Conservation (phyloP, 1,140 invertebrate genomes). For the Pseudomyrmex cubaensis region DNA sequence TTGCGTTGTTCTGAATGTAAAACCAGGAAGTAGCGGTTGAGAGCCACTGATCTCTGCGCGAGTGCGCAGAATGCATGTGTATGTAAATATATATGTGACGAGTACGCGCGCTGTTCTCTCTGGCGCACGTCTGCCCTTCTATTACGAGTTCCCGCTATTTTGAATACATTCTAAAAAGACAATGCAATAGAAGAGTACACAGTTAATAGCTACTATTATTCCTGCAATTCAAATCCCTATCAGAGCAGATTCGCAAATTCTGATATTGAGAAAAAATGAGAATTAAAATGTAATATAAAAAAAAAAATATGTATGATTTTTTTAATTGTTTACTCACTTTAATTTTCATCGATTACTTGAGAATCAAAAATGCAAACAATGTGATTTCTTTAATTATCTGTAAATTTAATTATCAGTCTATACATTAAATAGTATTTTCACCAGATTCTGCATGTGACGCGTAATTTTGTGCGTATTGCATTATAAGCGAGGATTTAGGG, state of each 20-base stretch:
- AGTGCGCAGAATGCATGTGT: constrained; percentile 40
- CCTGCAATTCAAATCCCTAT: background rate
- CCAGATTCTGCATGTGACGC: constrained; percentile 3
- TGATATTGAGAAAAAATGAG: background rate
- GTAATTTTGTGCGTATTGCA: constrained; percentile 25
- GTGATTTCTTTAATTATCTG: too few species aligned
- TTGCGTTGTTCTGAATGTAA: constrained; percentile 24
- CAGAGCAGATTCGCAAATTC: background rate
- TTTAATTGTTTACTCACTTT: too few species aligned
- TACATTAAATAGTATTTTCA: background rate
- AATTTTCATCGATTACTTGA: background rate
- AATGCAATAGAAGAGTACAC: constrained; percentile 31
- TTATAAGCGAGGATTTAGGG: background rate
- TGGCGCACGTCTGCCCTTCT: constrained; percentile 82
- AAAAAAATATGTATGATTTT: too few species aligned
- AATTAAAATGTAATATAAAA: too few species aligned
- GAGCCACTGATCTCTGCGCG: constrained; percentile 30
- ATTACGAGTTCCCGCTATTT: constrained; percentile 60
- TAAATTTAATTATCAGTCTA: background rate
- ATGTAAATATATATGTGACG: constrained; percentile 66
- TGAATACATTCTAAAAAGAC: constrained; percentile 49
- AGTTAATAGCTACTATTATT: background rate
- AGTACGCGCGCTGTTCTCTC: constrained; percentile 79
- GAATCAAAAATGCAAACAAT: too few species aligned
- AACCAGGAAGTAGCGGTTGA: constrained; percentile 2